Evolutionary conservation across 2,888 invertebrate species (phyloP).

Genomic region (Watsonalla binaria): DNA sequence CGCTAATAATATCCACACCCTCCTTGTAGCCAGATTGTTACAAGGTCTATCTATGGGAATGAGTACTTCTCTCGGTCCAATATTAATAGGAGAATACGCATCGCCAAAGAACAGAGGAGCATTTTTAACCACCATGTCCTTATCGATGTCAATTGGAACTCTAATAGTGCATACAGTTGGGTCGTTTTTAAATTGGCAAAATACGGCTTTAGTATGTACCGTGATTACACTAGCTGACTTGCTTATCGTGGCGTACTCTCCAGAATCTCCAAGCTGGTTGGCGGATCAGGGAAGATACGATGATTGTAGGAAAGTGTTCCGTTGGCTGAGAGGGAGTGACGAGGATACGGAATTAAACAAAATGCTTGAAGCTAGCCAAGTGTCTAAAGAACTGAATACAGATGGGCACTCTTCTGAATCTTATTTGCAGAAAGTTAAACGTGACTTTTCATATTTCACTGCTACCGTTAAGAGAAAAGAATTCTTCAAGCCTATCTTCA

Average conservation of each 20-base stretch:
- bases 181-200: conserved; percentile 75
- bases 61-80: conserved; percentile 62
- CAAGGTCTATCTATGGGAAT: conserved; percentile 75
- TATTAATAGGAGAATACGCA: conserved; percentile 75
- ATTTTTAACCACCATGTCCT: conserved; percentile 77
- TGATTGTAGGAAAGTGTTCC: conserved; percentile 74
- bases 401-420: conserved; percentile 27
- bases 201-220: conserved; percentile 68
- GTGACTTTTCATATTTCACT: conserved; percentile 31
- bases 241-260: conserved; percentile 52
- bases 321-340: conserved; percentile 74
- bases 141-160: conserved; percentile 79
- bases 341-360: conserved; percentile 54
- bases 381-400: conserved; percentile 33
- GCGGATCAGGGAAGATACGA: conserved; percentile 73
- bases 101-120: conserved; percentile 79
- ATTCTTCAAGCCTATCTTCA: conserved; percentile 52
- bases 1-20: conserved; percentile 40
- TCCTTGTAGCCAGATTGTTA: conserved; percentile 48
- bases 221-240: conserved; percentile 64
- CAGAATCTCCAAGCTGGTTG: conserved; percentile 83
- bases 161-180: conserved; percentile 80
- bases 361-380: conserved; percentile 44
- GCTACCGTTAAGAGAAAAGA: conserved; percentile 42
- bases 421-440: conserved; percentile 26